Evolutionary conservation across 2,797 vertebrate genomes (phyloP).

Genomic region (Bufotes viridis): DNA sequence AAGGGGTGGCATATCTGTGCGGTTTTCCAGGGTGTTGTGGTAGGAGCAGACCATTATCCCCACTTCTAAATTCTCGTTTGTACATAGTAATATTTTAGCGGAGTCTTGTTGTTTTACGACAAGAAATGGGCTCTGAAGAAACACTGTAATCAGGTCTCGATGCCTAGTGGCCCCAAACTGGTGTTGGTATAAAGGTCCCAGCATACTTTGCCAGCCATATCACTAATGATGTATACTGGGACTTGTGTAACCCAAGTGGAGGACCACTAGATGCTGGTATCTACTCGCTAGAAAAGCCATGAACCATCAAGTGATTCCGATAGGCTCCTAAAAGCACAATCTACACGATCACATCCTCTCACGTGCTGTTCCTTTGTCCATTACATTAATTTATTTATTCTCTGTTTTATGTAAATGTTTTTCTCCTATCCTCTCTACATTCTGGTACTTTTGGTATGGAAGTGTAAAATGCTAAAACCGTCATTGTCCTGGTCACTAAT

Average conservation of each 20-base stretch:
- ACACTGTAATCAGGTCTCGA: not conserved
- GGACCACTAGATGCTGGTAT: not conserved
- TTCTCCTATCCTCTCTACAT: not conserved
- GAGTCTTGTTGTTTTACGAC: not conserved
- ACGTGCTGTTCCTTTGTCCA: constrained; percentile 4
- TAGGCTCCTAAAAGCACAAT: constrained; percentile 55
- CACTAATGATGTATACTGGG: not conserved
- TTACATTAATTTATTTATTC: constrained; percentile 51
- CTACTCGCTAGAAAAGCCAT: not conserved
- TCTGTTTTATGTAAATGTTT: constrained; percentile 1
- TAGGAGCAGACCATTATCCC: not conserved
- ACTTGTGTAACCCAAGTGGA: not conserved
- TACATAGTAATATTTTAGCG: constrained; percentile 23
- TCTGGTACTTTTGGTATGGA: not conserved
- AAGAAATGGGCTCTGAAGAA: not conserved
- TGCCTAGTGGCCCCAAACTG: not conserved
- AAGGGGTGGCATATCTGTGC: constrained; percentile 25
- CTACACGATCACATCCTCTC: constrained; percentile 20
- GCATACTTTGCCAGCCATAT: not conserved
- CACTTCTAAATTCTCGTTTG: not conserved
- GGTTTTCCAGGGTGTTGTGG: not conserved
- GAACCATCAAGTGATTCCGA: constrained; percentile 14
- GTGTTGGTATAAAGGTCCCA: not conserved
- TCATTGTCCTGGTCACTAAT: not conserved
- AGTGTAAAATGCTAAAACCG: not conserved